Conservation (phyloP, 2,797 vertebrate genomes). For the Antrozous pallidus region DNA sequence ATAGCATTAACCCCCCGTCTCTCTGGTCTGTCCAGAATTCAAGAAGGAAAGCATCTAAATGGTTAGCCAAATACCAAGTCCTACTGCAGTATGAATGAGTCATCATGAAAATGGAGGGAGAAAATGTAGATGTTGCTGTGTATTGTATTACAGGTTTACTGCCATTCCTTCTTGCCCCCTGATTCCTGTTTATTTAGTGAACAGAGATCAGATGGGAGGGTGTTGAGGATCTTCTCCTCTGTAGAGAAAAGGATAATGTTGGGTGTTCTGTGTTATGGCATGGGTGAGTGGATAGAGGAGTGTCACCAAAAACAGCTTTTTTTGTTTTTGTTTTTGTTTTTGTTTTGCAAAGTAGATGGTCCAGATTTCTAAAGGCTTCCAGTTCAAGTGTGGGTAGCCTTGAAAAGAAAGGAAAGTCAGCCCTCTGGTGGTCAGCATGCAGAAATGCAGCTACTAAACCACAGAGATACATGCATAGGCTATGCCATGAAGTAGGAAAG, state of each 20-base stretch:
- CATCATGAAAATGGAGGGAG: too few species aligned
- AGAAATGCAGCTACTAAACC: not conserved
- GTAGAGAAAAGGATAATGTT: not conserved
- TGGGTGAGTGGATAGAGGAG: not conserved
- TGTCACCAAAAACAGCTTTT: not conserved
- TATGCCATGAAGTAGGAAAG: not conserved
- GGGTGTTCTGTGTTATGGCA: not conserved
- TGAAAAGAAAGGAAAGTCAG: conserved; percentile 41
- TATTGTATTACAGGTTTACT: not conserved
- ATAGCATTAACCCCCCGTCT: conserved; percentile 31
- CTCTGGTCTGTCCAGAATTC: not conserved
- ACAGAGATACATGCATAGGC: not conserved
- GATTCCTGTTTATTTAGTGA: not conserved
- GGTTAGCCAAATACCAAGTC: not conserved
- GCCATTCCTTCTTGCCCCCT: not conserved
- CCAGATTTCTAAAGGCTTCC: not conserved
- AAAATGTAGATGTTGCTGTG: not conserved
- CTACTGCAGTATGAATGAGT: not conserved
- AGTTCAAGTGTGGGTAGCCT: not conserved
- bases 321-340: not conserved
- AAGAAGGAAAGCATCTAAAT: not conserved
- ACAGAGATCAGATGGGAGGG: not conserved
- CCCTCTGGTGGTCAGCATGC: conserved; percentile 12
- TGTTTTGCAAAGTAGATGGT: not conserved
- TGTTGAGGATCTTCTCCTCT: not conserved